Evolutionary conservation across 2,888 invertebrate species (phyloP).

Genomic region (Agrotis ipsilon): DNA sequence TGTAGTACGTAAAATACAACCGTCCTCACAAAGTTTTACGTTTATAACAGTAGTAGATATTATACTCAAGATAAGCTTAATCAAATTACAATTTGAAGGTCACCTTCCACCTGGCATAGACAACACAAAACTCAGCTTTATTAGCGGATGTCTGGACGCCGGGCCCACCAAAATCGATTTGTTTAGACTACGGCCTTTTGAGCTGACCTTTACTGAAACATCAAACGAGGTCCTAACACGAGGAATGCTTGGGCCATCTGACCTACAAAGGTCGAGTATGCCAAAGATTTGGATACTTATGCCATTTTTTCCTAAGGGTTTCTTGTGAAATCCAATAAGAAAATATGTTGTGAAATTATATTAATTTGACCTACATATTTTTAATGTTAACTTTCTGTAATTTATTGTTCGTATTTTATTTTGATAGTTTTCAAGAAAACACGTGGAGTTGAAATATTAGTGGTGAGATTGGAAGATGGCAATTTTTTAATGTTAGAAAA

Average conservation of each 20-base stretch:
- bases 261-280: constrained; percentile 48
- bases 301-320: background rate
- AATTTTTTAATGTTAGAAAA: too few relatives aligned
- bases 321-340: background rate
- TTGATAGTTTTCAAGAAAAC: too few relatives aligned
- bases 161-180: constrained; percentile 70
- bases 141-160: constrained; percentile 46
- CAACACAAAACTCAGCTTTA: constrained; percentile 43
- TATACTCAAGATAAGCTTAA: too few relatives aligned
- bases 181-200: constrained; percentile 71
- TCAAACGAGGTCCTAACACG: constrained; percentile 21
- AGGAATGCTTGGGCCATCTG: constrained; percentile 19
- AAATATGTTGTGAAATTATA: background rate
- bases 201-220: constrained; percentile 73
- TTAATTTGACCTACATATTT: background rate
- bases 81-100: constrained; percentile 3
- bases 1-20: too few relatives aligned
- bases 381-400: too few relatives aligned
- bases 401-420: too few relatives aligned
- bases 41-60: too few relatives aligned
- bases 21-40: too few relatives aligned
- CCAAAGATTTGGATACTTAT: constrained; percentile 39
- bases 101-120: constrained; percentile 26
- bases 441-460: too few relatives aligned
- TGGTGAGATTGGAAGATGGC: too few relatives aligned